Evolutionary conservation across 2,888 invertebrate species (phyloP), one percentile per base, ranked within the genome.

Genomic region (Sphinx pinastri): DNA sequence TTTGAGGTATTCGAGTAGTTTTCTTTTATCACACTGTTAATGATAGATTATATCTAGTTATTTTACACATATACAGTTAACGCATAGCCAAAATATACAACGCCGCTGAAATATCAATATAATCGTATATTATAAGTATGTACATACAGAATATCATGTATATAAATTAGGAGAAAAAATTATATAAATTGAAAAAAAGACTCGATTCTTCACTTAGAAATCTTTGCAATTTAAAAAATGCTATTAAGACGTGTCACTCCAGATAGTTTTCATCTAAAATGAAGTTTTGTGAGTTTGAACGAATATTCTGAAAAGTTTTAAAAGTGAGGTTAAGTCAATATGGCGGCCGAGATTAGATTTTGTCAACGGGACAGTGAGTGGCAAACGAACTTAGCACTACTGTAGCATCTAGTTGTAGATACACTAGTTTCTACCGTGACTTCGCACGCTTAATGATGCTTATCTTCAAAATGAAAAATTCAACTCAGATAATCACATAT

Each of bases 81-180:
- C 19, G 63, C 54, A 69, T 67, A 69, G 58, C 45, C 47, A 60
- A 54, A 55, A 69, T 71, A 71, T 71, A 69, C 71, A 67, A 60
- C 55, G 67, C 59, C 59, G 55, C 67, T 69, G 49, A 54, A 71
- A 67, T 70, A 73, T 72, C 69, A 71, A 68, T 70, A 70, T 69
- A 59, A 51, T 60, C 45, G 52, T 72, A 71, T 73, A 68, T 69
- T 63, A 68, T 57, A 71, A 73, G 57, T 72, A 66, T 74, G 66
- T 76, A 76, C 71, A 75, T 72, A 72, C 72, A 72, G 67, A 58
- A 68, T 71, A 68, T 72, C 63, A 63, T 63, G 63, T 63, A 63
- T 63, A 63, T 63, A 63, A 63, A 58, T 63, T 63, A 63, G 63
- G 63, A 47, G 63, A 63, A 63, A 63, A 63, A 63, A 63, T 63